Conservation (phyloP, 1,140 invertebrate species). For the Rhopalosiphum padi region DNA sequence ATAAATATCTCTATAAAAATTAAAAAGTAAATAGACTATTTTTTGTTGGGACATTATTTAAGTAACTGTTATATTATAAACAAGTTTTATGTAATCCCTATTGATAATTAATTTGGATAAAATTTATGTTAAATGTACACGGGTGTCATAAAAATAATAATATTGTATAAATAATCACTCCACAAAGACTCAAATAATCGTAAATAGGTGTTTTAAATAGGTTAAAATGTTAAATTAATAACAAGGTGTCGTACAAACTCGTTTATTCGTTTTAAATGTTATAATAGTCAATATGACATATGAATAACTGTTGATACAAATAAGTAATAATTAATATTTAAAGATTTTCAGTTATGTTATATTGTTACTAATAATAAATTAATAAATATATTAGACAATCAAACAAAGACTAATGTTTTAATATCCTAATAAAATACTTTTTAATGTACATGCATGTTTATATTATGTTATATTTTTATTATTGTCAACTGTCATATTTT, state of each 20-base stretch:
- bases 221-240: background rate
- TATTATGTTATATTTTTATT: background rate
- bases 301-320: background rate
- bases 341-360: background rate
- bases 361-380: background rate
- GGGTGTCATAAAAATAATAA: background rate
- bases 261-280: background rate
- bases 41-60: background rate
- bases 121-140: background rate
- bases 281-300: background rate
- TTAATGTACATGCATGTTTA: background rate
- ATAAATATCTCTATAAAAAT: background rate
- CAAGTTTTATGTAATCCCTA: background rate
- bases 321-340: background rate
- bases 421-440: background rate
- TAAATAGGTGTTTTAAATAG: background rate
- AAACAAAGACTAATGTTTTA: background rate
- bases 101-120: background rate
- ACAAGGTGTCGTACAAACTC: background rate
- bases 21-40: background rate
- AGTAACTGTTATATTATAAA: background rate
- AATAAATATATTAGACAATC: background rate
- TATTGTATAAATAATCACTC: background rate
- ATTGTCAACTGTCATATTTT: background rate
- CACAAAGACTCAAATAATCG: background rate